Evolutionary conservation across 2,113 vertebrate species (phyloP).

Genomic region (Caretta caretta): DNA sequence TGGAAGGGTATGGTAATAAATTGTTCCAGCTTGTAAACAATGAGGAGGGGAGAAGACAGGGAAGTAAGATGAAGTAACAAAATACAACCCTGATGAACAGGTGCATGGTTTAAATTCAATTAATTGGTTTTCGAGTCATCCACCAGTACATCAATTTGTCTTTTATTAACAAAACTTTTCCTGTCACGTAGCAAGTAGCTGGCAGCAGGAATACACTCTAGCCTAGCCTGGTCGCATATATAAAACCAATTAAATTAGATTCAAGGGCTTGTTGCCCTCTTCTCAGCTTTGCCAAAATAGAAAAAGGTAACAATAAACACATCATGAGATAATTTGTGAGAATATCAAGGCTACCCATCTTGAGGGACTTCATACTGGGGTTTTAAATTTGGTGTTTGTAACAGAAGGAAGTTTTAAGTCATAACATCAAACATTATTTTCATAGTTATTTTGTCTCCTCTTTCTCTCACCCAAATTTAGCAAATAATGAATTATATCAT

Average conservation of each 20-base stretch:
- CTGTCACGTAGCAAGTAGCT: slow-evolving; percentile 26
- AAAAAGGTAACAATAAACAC: neutral
- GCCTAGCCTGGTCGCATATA: neutral
- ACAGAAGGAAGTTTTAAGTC: neutral
- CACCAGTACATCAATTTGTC: slow-evolving; percentile 45
- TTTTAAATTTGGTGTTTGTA: neutral
- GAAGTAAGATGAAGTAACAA: slow-evolving; percentile 39
- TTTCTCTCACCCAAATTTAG: neutral
- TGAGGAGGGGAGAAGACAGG: neutral
- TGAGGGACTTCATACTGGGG: neutral
- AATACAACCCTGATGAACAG: slow-evolving; percentile 38
- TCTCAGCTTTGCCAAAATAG: neutral
- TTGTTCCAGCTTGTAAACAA: slow-evolving; percentile 53
- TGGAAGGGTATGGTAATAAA: slow-evolving; percentile 14
- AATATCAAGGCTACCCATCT: neutral
- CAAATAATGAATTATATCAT: neutral
- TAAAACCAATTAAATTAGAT: neutral
- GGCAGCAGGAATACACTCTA: slow-evolving; percentile 1
- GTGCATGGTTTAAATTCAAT: slow-evolving; percentile 63
- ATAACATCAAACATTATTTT: neutral
- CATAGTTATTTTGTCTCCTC: neutral
- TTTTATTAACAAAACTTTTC: slow-evolving; percentile 60
- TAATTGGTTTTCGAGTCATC: slow-evolving; percentile 38
- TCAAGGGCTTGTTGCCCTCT: neutral
- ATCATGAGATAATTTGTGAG: neutral